Evolutionary conservation across 2,888 invertebrate genomes (phyloP), one percentile per base, ranked within the genome.

Genomic region (Yponomeuta cagnagella): DNA sequence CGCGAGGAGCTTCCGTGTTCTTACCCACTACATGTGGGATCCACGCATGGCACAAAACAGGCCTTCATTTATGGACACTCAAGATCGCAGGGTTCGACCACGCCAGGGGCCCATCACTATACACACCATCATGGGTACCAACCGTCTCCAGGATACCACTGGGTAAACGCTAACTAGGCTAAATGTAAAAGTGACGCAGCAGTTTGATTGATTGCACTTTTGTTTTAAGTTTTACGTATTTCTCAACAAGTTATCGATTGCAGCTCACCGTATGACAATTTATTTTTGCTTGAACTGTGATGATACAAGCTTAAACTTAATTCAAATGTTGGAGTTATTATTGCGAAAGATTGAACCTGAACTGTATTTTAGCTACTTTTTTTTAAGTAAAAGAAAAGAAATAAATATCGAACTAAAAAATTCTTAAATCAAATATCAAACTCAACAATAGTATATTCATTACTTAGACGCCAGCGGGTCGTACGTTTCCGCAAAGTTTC

Each of bases 1-100:
- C 96, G 96, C 89, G 97, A 97, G 93, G 96, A 97, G 92, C 95
- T 97, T 82, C 97, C 97, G 87, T 97, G 96, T 93, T 96, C 97
- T 85, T 97, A 96, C 93, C 97, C 97, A 84, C 95, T 97, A 90
- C 96, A 96, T 93, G 96, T 97, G 94, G 95, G 95, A 87, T 90
- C 94, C 84, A 91, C 94, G 89, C 90, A 94, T 92, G 88, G 94
- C 93, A 92, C 92, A 82, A 92, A 93, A 86, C 92, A 93, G 85
- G 91, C 92, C 80, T 92, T 93, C 88, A 90, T 94, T 89, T 93
- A 94, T 89, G 87, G 93, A 88, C 89, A 94, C 88, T 92, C 93
- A 86, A 90, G 94, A 93, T 92, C 94, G 83, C 92, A 94, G 92
- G 89, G 94, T 83, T 91, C 94, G 80, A 88, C 95, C 84, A 93